These are phyloP conservation scores for Herpetotheres cachinnans DNA, from an alignment of 2,113 vertebrate genomes.

Conservation along the genomic window DNA sequence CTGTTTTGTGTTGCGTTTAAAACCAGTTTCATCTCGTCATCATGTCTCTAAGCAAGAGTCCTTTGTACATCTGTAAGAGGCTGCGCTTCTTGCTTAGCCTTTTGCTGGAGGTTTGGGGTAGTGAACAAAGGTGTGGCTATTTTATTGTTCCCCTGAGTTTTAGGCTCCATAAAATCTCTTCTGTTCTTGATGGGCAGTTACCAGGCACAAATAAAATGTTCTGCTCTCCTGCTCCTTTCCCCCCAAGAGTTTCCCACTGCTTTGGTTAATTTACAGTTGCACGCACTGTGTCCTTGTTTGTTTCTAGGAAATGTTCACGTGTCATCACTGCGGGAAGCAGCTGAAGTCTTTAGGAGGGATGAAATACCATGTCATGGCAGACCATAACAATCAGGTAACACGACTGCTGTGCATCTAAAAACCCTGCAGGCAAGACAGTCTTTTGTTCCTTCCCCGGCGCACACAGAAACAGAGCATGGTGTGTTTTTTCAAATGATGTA, in stretches of 20 bases:
- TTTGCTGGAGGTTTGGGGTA: background rate
- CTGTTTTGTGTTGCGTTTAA: background rate
- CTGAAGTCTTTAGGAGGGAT: constrained; percentile 92
- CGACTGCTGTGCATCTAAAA: background rate
- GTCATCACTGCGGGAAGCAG: constrained; percentile 92
- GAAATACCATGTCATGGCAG: constrained; percentile 97
- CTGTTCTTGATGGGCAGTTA: background rate
- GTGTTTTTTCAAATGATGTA: background rate
- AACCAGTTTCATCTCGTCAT: background rate
- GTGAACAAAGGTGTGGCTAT: background rate
- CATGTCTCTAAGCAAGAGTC: background rate
- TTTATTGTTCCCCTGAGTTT: background rate
- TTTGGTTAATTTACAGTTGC: background rate
- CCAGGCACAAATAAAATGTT: background rate
- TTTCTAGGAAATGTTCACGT: constrained; percentile 85
- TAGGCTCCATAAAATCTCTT: background rate
- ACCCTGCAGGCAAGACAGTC: background rate
- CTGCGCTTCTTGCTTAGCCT: background rate
- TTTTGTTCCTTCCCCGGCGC: background rate
- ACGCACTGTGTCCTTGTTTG: background rate
- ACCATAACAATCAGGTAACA: constrained; percentile 89
- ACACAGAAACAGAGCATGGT: background rate
- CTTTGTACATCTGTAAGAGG: background rate
- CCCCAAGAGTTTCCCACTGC: background rate
- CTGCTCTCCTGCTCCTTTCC: background rate